Percentiles rank a stretch among this genome's conserved stretches.
Evolutionary conservation across 1,140 invertebrate species (phyloP).

Genomic region (Scaptomyza pallida): DNA sequence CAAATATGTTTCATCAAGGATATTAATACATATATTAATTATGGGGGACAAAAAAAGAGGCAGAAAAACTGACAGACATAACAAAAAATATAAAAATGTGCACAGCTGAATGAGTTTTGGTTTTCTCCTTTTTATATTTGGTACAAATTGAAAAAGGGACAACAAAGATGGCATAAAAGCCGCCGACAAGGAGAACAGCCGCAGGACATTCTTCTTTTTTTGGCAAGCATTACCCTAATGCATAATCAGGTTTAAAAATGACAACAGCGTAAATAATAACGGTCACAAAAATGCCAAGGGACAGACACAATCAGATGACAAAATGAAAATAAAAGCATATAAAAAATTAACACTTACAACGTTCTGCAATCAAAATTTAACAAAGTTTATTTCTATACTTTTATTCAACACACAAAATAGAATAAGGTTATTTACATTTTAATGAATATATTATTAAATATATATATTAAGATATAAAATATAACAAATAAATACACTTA

Average conservation of each 20-base stretch:
- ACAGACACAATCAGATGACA: slow-evolving; percentile 64
- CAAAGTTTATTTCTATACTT: slow-evolving; percentile 13
- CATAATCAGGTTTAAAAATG: slow-evolving; percentile 79
- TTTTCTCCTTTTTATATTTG: slow-evolving; percentile 34
- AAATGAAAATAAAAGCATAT: slow-evolving; percentile 33
- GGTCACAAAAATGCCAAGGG: slow-evolving; percentile 57
- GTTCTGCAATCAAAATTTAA: slow-evolving; percentile 71
- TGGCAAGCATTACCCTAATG: slow-evolving; percentile 36
- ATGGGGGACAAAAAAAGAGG: slow-evolving; percentile 40
- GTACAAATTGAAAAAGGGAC: slow-evolving; percentile 72
- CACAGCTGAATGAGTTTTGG: slow-evolving; percentile 74
- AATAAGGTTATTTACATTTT: no score
- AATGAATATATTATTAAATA: no score
- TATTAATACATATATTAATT: slow-evolving; percentile 73
- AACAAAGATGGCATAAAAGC: slow-evolving; percentile 58
- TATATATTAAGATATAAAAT: no score
- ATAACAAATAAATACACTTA: no score
- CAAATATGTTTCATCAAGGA: slow-evolving; percentile 67
- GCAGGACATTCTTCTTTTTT: slow-evolving; percentile 54
- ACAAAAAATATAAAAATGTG: slow-evolving; percentile 56
- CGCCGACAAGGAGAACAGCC: slow-evolving; percentile 19
- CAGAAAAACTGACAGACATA: slow-evolving; percentile 17
- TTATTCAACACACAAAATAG: no score
- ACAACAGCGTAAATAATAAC: slow-evolving; percentile 60
- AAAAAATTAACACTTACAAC: slow-evolving; percentile 58